Evolutionary conservation across 92 coral and sea anemone genomes (phyloP).

Genomic region (Heteractis magnifica): DNA sequence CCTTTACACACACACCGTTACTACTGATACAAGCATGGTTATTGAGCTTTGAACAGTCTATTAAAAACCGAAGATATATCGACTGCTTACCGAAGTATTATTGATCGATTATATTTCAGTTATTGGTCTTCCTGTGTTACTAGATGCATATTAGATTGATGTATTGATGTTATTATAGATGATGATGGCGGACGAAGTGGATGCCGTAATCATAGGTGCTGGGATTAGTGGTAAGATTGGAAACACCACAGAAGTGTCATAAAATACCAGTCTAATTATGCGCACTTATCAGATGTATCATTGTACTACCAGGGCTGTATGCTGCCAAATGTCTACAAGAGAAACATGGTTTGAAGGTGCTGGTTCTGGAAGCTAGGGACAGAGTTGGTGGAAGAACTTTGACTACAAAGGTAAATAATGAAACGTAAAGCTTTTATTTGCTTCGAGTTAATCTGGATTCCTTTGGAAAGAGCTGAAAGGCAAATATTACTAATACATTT

Average conservation of each 20-base stretch:
- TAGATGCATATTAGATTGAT: neutral
- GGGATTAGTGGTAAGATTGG: slow-evolving; percentile 59
- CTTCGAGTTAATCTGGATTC: neutral
- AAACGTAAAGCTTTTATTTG: too few species aligned
- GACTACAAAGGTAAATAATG: slow-evolving; percentile 38
- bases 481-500: too few species aligned
- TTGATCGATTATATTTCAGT: neutral
- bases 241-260: too few species aligned
- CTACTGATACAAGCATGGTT: neutral
- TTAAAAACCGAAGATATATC: neutral
- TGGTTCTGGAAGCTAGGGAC: slow-evolving; percentile 72
- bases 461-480: too few species aligned
- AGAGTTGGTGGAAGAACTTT: slow-evolving; percentile 78
- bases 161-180: neutral
- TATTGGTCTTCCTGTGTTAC: slow-evolving; percentile 1
- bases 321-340: slow-evolving; percentile 62
- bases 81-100: neutral
- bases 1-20: neutral
- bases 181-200: slow-evolving; percentile 5
- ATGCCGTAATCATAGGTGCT: slow-evolving; percentile 61
- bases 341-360: slow-evolving; percentile 41
- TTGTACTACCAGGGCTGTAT: slow-evolving; percentile 49
- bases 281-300: neutral
- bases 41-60: neutral
- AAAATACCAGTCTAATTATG: neutral